Conservation (phyloP, 1,140 invertebrate species). For the Halesus radiatus region DNA sequence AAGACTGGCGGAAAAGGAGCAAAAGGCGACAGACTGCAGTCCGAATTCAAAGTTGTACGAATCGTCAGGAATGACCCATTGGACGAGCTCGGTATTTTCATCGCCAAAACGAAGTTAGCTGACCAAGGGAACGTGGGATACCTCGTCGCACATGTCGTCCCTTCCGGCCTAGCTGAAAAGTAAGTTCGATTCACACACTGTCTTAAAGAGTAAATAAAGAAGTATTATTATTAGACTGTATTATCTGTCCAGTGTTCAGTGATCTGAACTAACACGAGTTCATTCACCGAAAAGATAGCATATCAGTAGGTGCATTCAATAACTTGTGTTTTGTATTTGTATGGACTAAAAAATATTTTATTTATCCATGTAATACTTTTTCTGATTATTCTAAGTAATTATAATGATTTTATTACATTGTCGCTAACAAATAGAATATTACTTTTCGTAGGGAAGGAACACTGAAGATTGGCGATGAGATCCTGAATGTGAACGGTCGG, state of each 20-base stretch:
- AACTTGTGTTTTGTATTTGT: too few species aligned
- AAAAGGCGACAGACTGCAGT: slow-evolving; percentile 65
- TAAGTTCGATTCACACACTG: slow-evolving; percentile 63
- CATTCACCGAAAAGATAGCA: too few species aligned
- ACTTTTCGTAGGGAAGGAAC: slow-evolving; percentile 77
- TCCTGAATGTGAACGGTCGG: slow-evolving; percentile 86
- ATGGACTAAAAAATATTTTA: too few species aligned
- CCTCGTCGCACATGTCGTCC: slow-evolving; percentile 86
- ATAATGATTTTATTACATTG: too few species aligned
- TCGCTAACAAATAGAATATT: background rate
- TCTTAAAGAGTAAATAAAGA: slow-evolving; percentile 10
- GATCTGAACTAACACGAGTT: too few species aligned
- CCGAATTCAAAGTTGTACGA: slow-evolving; percentile 76
- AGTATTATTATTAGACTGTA: too few species aligned
- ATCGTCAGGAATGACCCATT: slow-evolving; percentile 76
- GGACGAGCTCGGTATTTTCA: slow-evolving; percentile 87
- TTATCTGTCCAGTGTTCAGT: too few species aligned
- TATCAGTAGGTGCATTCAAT: too few species aligned
- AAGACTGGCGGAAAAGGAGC: slow-evolving; percentile 62
- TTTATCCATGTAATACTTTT: too few species aligned
- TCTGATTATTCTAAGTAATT: too few species aligned
- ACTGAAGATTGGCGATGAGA: slow-evolving; percentile 84
- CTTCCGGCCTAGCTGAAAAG: slow-evolving; percentile 83
- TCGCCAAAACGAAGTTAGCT: slow-evolving; percentile 80
- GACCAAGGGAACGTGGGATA: slow-evolving; percentile 81